A percentile compares a stretch with the other conserved stretches of the same genome.
Conservation (phyloP, 2,113 vertebrate species). For the Myrmophylax atrothorax region DNA sequence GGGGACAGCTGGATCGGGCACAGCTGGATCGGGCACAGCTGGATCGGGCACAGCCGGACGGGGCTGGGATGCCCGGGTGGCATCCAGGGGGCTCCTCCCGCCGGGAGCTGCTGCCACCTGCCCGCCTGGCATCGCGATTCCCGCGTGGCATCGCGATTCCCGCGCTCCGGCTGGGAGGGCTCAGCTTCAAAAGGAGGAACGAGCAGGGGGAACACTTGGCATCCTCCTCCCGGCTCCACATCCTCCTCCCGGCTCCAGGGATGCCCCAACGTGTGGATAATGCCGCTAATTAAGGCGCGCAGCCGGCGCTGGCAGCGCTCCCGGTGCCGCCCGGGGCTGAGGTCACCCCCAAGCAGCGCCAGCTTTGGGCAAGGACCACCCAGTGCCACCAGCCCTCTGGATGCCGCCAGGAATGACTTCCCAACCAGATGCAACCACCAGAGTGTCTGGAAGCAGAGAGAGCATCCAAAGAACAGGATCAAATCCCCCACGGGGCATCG, state of each 20-base stretch:
- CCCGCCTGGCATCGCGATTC: conserved; percentile 1
- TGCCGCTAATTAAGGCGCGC: background rate
- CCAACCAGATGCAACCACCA: background rate
- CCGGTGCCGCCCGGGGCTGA: background rate
- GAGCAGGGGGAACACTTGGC: background rate
- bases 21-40: background rate
- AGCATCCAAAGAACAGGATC: background rate
- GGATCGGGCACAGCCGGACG: background rate
- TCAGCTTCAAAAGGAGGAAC: background rate
- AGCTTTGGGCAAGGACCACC: background rate
- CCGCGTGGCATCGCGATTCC: no score
- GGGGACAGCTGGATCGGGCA: background rate
- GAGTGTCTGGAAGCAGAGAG: background rate
- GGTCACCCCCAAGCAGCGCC: background rate
- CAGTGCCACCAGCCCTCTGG: background rate
- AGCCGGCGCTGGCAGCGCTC: background rate
- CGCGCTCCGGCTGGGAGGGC: background rate
- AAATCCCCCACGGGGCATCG: background rate
- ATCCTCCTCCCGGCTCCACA: background rate
- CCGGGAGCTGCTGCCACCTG: background rate
- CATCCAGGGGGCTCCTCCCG: background rate
- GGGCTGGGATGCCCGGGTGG: background rate
- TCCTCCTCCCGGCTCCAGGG: background rate
- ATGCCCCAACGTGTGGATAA: background rate
- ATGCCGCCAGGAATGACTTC: background rate